phyloP scores from a whole-genome alignment of 2,113 vertebrate genomes.

The Lepus timidus region DNA sequence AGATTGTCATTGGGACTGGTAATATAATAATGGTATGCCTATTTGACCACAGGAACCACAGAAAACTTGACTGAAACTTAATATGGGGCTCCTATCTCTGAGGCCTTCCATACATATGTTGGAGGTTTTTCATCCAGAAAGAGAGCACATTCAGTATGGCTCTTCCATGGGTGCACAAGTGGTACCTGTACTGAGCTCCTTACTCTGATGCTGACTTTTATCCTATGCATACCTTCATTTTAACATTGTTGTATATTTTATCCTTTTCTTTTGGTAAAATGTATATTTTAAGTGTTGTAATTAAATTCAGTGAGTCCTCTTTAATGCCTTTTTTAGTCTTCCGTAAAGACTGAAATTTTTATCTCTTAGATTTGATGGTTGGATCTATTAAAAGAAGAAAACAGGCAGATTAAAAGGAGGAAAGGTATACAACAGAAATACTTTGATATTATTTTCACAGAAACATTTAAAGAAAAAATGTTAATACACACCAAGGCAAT shows the following conservation, averaged over 20 bases:
- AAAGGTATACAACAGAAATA: neutral
- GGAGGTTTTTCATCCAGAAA: neutral
- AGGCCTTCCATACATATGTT: neutral
- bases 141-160: neutral
- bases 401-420: neutral
- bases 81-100: neutral
- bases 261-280: neutral
- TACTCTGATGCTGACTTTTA: neutral
- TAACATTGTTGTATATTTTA: neutral
- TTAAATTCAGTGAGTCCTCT: neutral
- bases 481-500: neutral
- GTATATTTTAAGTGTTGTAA: neutral
- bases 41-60: neutral
- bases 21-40: neutral
- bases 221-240: neutral
- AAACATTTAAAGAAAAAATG: neutral
- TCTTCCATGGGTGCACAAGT: neutral
- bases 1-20: neutral
- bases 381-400: neutral
- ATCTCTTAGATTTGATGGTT: neutral
- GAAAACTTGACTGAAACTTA: neutral
- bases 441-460: neutral
- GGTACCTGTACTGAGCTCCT: no score
- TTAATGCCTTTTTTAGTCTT: conserved; percentile 4
- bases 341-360: neutral